These are phyloP conservation scores for Gallinago media DNA, from an alignment of 2,113 vertebrate genomes.

Conservation along the genomic window DNA sequence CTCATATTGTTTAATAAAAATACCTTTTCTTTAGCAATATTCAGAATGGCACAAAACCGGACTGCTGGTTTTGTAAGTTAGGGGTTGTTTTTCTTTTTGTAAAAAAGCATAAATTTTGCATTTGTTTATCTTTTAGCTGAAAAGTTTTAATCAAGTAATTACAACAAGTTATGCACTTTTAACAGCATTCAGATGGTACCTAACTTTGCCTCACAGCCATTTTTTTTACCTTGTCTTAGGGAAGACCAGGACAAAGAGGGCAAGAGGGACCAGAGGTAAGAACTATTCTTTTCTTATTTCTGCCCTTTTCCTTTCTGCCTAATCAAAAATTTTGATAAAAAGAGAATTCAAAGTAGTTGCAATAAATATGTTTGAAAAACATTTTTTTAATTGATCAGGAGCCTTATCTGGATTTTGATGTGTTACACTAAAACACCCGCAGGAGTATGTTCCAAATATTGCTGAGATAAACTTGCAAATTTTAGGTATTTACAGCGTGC, in stretches of 20 bases:
- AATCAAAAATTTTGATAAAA: neutral
- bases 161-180: neutral
- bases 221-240: neutral
- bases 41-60: neutral
- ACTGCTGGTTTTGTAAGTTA: neutral
- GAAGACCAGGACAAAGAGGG: conserved; percentile 42
- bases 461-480: neutral
- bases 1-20: neutral
- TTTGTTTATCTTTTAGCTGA: neutral
- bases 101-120: neutral
- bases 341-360: neutral
- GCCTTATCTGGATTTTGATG: neutral
- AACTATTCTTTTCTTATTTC: neutral
- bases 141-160: neutral
- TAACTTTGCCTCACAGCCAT: neutral
- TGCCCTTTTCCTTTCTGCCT: neutral
- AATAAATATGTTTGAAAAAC: neutral
- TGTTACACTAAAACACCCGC: neutral
- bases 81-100: neutral
- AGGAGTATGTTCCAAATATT: neutral
- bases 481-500: neutral
- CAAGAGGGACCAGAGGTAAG: conserved; percentile 23
- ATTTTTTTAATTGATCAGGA: neutral
- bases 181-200: neutral
- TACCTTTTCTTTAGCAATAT: neutral